Base-by-base conservation (phyloP, 2,888 invertebrate genomes). In the Cinara cedri region DNA sequence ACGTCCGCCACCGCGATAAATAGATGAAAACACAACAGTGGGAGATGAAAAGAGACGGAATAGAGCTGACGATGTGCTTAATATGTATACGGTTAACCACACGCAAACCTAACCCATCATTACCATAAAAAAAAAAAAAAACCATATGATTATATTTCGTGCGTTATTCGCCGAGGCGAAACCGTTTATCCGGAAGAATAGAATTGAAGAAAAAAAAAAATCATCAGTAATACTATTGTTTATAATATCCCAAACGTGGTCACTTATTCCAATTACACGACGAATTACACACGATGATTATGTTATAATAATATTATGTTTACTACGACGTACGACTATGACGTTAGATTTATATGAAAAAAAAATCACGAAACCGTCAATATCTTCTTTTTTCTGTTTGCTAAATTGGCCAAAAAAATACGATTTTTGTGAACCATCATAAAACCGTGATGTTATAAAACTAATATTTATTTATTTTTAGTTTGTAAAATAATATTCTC, bases 101-200 rank as follows among this genome's bases (percentile, higher is more conserved):
- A 16, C 21, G 11, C 57, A 16, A n/a, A n/a, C 24, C 44, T 60
- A 72, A 62, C 62, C 49, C 19, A 34, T 34, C 34, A 34, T 34
- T 34, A 34, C 34, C 34, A 6, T 34, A 34, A 34, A 34, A 34
- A 34, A 34, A 34, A 34, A 34, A 34, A n/a, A n/a, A n/a, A 51
- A 14, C 19, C 54, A n/a, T 9, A 4, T 72, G 19, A 72, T 72
- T 72, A 62, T 11, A 65, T 21, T 72, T 26, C 46, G 24, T 13
- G 57, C 19, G 44, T 6, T 21, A 0, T 24, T 1, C 21, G 71
- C 1, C 55, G 55, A 13, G 34, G 70, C 42, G 21, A 70, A 42
- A 54, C 54, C 60, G 26, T 26, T 60, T 60, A 60, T 60, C 16
- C 16, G 3, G 60, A 60, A 60, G 10, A 60, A 9, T 34, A 34